Conservation (phyloP, 1,140 invertebrate species). For the Philopotamus ludificatus region DNA sequence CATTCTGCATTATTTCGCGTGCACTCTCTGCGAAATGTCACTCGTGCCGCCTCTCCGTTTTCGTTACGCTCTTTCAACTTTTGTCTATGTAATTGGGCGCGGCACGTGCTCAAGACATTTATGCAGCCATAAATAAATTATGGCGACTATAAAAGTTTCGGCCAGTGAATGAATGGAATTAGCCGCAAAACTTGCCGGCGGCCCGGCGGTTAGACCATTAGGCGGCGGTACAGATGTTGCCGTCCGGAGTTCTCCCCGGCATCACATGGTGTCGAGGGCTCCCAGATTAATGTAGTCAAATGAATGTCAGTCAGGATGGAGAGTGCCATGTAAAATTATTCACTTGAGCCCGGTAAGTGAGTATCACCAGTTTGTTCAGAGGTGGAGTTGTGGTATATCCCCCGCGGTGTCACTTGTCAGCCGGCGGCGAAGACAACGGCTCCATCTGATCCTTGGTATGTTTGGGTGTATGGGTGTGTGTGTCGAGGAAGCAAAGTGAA, state of each 20-base stretch:
- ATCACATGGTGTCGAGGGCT: background rate
- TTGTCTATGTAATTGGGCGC: no score
- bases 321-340: background rate
- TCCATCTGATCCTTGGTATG: background rate
- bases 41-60: no score
- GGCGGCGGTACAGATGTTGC: background rate
- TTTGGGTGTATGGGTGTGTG: no score
- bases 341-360: background rate
- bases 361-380: background rate
- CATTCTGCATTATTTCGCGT: no score
- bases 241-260: background rate
- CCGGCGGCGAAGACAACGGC: background rate
- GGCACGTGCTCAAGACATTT: no score
- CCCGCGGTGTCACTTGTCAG: background rate
- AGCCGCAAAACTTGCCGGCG: no score
- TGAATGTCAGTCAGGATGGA: background rate
- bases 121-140: no score
- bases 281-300: background rate
- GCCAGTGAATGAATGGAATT: no score
- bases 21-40: no score
- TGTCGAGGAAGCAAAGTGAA: no score
- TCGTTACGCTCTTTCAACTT: no score
- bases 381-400: background rate
- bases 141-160: no score
- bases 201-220: background rate